Percentiles rank a stretch among this genome's conserved stretches.
phyloP scores from a whole-genome alignment of 2,797 vertebrate species.

The Chaetodon trifasciatus region DNA sequence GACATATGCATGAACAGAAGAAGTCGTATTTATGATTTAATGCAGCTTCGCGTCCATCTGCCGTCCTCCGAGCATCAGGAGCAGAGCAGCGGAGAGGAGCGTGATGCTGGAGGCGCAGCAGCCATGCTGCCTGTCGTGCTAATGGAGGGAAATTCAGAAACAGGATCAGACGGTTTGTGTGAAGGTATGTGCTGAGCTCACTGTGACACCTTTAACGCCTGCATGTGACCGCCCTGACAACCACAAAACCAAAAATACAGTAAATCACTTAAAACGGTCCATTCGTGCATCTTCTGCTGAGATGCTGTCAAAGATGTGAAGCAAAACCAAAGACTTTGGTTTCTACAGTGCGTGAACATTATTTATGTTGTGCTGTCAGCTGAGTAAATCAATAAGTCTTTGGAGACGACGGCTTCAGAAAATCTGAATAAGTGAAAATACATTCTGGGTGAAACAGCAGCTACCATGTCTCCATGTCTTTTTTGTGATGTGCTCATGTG shows the following conservation, averaged over 20 bases:
- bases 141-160: neutral
- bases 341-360: neutral
- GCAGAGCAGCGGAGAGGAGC: neutral
- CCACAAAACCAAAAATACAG: too few species aligned
- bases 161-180: neutral
- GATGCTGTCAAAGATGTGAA: neutral
- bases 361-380: neutral
- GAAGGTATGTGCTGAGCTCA: neutral
- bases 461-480: neutral
- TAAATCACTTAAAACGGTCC: too few species aligned
- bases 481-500: neutral
- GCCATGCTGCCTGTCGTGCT: constrained; percentile 5
- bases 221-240: too few species aligned
- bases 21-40: constrained; percentile 20
- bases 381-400: neutral
- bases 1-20: constrained; percentile 28
- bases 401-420: too few species aligned
- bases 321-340: neutral
- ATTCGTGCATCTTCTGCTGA: neutral
- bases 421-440: neutral
- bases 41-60: constrained; percentile 45
- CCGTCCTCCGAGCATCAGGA: constrained; percentile 15
- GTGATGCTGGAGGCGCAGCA: constrained; percentile 25
- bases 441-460: neutral
- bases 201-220: neutral